Evolutionary conservation across 2,888 invertebrate genomes (phyloP), one percentile per base, ranked within the genome.

Genomic region (Netelia fuscicornis): DNA sequence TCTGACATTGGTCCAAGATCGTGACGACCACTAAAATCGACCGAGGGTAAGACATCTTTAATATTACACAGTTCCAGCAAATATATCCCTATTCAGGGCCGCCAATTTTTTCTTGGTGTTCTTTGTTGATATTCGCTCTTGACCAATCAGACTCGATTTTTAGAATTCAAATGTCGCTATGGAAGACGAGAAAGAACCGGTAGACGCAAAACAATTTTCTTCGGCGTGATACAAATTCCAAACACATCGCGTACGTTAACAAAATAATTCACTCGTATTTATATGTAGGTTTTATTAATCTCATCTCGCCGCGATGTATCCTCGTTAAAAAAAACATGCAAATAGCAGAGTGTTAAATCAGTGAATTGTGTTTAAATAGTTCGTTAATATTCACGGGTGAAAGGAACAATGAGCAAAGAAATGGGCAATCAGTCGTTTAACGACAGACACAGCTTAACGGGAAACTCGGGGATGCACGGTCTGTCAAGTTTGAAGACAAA

Each of bases 121-220:
- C 37, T 37, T 5, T 48, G 10, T 48, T 48, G 48, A 13, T 11
- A 48, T 48, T 23, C 17, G 9, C n/a, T 42, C 13, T 17, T 56
- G n/a, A 60, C 91, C 89, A 92, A 91, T 92, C 48, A 58, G 2
- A 17, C 25, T 8, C 10, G 5, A 20, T 3, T 67, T 81, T 87
- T 85, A 78, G 42, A 74, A 86, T 92, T 92, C 79, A 85, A 92
- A 92, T 89, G 80, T 80, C n/a, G 84, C 75, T 85, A 81, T 75
- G 81, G 70, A 81, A 81, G 78, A 80, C 86, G 76, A 86, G 67
- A 71, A 74, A 88, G 84, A 88, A 90, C 91, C 90, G 89, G 91
- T 92, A 89, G 54, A 84, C 75, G 1, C n/a, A 20, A 25, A 42
- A 37, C 37, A 37, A 3, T 20, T 23, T 17, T 30, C 6, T 37